Conservation (phyloP, 1,140 invertebrate species). For the Temnothorax nylanderi region DNA sequence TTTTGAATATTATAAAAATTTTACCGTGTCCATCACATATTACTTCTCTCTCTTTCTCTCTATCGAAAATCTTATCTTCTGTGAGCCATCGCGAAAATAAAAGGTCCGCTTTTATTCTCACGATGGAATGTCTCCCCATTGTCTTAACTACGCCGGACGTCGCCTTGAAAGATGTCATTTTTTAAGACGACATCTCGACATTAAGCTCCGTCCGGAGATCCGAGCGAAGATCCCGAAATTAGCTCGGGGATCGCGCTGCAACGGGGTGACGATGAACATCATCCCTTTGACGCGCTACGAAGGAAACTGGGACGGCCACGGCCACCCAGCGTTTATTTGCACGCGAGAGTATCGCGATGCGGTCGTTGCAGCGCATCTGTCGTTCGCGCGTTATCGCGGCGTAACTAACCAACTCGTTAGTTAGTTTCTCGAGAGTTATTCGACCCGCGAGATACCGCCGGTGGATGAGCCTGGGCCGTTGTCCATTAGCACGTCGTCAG, state of each 20-base stretch:
- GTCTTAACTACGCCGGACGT: not conserved
- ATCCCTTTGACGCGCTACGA: constrained; percentile 17
- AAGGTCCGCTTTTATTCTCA: not conserved
- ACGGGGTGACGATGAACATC: constrained; percentile 2
- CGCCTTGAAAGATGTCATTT: constrained; percentile 9
- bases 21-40: not conserved
- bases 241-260: constrained; percentile 16
- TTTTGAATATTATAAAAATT: constrained; percentile 24
- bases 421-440: constrained; percentile 55
- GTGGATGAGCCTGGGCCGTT: constrained; percentile 30
- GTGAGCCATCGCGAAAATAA: not conserved
- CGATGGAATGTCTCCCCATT: not conserved
- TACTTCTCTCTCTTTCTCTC: not conserved
- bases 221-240: constrained; percentile 24
- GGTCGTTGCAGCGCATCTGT: not conserved
- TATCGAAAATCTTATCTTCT: not conserved
- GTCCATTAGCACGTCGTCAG: constrained; percentile 39
- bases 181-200: not conserved
- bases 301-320: constrained; percentile 22
- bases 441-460: constrained; percentile 32
- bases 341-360: constrained; percentile 37
- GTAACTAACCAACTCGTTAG: constrained; percentile 67
- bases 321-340: constrained; percentile 11
- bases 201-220: not conserved
- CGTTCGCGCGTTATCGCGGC: constrained; percentile 52